A percentile compares a stretch with the other conserved stretches of the same genome.
Conservation (phyloP, 1,140 invertebrate species). For the Brachionus calyciflorus region DNA sequence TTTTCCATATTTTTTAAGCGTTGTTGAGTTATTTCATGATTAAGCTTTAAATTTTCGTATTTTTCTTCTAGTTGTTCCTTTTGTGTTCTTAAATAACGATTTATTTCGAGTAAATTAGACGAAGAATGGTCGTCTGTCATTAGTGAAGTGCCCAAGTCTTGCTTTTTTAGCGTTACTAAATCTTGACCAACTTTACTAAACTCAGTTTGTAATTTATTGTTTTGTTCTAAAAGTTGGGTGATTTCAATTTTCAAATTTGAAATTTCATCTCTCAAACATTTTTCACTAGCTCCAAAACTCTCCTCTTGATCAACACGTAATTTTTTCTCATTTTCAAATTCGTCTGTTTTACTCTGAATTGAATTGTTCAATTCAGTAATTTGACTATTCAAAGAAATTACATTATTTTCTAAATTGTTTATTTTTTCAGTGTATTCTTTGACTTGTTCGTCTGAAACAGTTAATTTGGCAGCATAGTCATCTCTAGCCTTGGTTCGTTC, state of each 20-base stretch:
- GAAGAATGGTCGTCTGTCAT: slow-evolving; percentile 22
- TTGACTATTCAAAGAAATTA: background rate
- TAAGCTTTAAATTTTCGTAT: slow-evolving; percentile 16
- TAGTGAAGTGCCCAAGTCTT: background rate
- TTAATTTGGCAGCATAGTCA: slow-evolving; percentile 21
- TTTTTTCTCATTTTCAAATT: slow-evolving; percentile 34
- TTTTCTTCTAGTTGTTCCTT: slow-evolving; percentile 44
- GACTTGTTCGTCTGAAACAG: slow-evolving; percentile 32
- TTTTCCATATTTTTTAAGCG: background rate
- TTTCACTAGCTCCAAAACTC: background rate
- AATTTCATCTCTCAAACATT: background rate
- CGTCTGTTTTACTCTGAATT: background rate
- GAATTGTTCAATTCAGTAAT: background rate
- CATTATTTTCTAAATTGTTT: background rate
- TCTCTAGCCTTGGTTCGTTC: slow-evolving; percentile 20
- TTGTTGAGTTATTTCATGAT: slow-evolving; percentile 8
- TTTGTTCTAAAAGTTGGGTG: slow-evolving; percentile 5
- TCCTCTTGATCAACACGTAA: slow-evolving; percentile 2
- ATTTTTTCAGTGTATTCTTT: slow-evolving; percentile 18
- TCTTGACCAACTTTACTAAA: slow-evolving; percentile 43
- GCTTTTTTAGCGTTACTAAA: slow-evolving; percentile 27
- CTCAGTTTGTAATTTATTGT: slow-evolving; percentile 20
- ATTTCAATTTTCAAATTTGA: slow-evolving; percentile 24
- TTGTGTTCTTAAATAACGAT: slow-evolving; percentile 33
- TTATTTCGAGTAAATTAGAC: slow-evolving; percentile 39